phyloP scores from a whole-genome alignment of 2,797 vertebrate species.

The Aphelocoma californica region DNA sequence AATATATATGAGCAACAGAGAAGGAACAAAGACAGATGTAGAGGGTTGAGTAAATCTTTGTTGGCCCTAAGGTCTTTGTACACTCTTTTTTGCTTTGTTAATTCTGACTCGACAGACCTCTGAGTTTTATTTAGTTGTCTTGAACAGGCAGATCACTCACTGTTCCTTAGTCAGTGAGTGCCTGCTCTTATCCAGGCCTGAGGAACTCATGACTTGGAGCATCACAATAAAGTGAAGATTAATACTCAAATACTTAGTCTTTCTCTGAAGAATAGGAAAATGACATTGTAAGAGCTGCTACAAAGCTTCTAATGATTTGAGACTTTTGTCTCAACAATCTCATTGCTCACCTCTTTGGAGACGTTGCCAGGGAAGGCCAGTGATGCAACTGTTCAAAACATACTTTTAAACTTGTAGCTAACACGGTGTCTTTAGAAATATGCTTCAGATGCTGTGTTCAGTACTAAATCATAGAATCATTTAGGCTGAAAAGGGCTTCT shows the following conservation, averaged over 20 bases:
- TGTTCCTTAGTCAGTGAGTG: not conserved
- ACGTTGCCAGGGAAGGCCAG: not conserved
- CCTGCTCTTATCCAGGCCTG: not conserved
- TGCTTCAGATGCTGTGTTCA: not conserved
- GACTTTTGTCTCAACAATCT: not conserved
- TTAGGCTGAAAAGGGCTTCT: not conserved
- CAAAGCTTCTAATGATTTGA: not conserved
- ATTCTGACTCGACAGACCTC: not conserved
- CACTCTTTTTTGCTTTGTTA: not conserved
- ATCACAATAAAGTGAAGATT: not conserved
- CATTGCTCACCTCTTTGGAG: not conserved
- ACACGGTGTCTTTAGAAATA: not conserved
- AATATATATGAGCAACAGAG: constrained; percentile 56
- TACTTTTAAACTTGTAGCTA: not conserved
- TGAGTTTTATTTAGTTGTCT: not conserved
- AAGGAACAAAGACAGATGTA: not conserved
- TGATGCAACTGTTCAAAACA: not conserved
- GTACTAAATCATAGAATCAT: not conserved
- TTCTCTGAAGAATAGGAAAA: not conserved
- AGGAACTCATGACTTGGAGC: not conserved
- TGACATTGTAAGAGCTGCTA: not conserved
- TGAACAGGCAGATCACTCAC: not conserved
- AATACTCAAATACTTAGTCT: not conserved
- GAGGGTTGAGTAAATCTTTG: not conserved
- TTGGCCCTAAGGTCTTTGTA: not conserved